Base-by-base conservation (phyloP, 64 coral and sea anemone genomes). In the Montipora capricornis region DNA sequence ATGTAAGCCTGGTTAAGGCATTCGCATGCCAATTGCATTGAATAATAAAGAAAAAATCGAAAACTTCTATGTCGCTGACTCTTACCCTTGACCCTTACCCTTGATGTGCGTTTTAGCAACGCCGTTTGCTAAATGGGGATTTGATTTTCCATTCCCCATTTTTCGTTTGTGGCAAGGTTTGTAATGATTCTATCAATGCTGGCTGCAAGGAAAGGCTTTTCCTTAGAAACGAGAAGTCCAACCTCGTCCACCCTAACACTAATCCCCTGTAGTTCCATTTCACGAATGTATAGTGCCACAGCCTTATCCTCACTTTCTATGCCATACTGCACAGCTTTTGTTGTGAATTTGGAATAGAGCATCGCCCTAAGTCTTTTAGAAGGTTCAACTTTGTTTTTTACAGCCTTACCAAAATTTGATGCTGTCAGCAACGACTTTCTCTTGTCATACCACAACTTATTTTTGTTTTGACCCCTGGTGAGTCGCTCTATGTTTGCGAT, bases 301-400 rank as follows among this genome's bases (percentile, higher is more conserved):
- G 87, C 87, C 12, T 77, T 89, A 5, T 29, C 44, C 26, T 87
- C 84, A 49, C 68, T 87, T 87, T 67, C 59, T 15, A 24, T 37
- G 16, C 71, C 66, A 76, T 88, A 88, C 16, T 55, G 29, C 10
- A 76, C 14, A 22, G 73, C 87, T 24, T 88, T 47, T 3, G 71
- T 88, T 0, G 24, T 76, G 22, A 76, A 88, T 57, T 88, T 88
- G 12, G 47, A 13, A 64, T 93, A 88, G 5, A 93, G 75, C 68
- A 93, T 93, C 4, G 91, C 73, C 52, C 74, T 93, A n/a, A 93
- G 20, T 87, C 87, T 93, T 8, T 92, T 84, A 46, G 55, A 77
- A 9, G 91, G 91, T 14, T 93, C 91, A 13, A 79, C 91, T 26
- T 87, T 93, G 62, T 22, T 87, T 71, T 93, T 88, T 0, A 60